Evolutionary conservation across 2,113 vertebrate genomes (phyloP).

Genomic region (Lampris megalopsis): DNA sequence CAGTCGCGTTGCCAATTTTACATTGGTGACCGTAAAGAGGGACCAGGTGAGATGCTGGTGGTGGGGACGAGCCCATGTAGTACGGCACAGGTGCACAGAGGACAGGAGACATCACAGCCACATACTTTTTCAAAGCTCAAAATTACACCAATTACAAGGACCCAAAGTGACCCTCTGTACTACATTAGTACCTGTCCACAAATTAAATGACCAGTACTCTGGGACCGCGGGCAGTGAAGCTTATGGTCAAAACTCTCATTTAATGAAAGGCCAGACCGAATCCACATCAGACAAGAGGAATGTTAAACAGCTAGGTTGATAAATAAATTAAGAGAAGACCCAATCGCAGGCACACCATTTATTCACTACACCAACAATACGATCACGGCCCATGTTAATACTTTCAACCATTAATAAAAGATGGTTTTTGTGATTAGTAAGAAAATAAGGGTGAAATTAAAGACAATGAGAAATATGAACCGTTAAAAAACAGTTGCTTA

Average conservation of each 20-base stretch:
- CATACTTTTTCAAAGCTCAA: background rate
- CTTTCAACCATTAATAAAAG: no score
- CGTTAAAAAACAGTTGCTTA: background rate
- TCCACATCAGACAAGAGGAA: slow-evolving; percentile 59
- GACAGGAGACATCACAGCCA: background rate
- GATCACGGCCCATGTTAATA: background rate
- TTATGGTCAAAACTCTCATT: background rate
- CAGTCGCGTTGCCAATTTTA: no score
- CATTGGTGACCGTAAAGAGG: no score
- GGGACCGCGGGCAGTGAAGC: no score
- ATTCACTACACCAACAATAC: slow-evolving; percentile 31
- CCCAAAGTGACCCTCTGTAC: slow-evolving; percentile 6
- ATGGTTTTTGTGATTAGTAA: no score
- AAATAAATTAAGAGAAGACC: slow-evolving; percentile 56
- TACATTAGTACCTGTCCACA: no score
- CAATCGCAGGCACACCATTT: slow-evolving; percentile 38
- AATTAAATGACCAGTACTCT: no score
- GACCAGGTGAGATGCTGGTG: no score
- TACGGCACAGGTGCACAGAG: no score
- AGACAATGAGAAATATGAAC: no score
- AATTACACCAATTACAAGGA: slow-evolving; percentile 9
- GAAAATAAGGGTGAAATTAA: no score
- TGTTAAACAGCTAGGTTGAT: slow-evolving; percentile 49
- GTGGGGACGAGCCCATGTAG: no score
- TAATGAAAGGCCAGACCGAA: slow-evolving; percentile 57